A percentile compares a stretch with the other conserved stretches of the same genome.
These are phyloP conservation scores for Tenthredo distinguenda DNA, from an alignment of 2,888 invertebrate species.

Conservation along the genomic window DNA sequence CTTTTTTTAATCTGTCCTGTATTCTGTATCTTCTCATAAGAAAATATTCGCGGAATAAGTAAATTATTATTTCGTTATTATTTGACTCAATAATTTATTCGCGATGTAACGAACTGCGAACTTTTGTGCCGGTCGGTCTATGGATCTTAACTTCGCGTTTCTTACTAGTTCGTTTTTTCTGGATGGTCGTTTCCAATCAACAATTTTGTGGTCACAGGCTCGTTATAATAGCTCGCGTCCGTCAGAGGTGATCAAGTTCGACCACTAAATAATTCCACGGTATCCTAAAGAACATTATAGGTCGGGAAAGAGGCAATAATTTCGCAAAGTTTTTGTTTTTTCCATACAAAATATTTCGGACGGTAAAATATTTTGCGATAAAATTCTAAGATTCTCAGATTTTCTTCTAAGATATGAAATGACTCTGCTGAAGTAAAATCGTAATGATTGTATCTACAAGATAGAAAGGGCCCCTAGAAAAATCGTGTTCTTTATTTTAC, in stretches of 20 bases:
- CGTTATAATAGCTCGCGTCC: background rate
- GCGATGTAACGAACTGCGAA: background rate
- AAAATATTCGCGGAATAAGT: background rate
- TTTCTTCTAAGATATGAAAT: background rate
- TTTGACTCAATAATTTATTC: background rate
- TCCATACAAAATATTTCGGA: no score
- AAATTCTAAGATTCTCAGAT: background rate
- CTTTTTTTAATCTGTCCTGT: background rate
- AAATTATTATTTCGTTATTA: background rate
- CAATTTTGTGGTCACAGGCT: conserved; percentile 6
- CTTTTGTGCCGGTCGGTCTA: background rate
- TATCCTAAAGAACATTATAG: conserved; percentile 3
- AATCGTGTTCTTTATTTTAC: conserved; percentile 24
- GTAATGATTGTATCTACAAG: background rate
- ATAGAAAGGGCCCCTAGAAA: background rate
- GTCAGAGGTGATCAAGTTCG: conserved; percentile 17
- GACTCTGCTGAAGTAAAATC: background rate
- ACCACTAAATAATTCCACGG: conserved; percentile 2
- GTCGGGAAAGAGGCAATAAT: background rate
- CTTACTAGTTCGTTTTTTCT: background rate
- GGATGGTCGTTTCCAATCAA: conserved; percentile 2
- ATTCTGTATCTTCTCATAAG: background rate
- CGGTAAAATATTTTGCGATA: background rate
- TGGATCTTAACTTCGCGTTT: background rate
- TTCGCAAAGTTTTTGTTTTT: background rate